phyloP scores from a whole-genome alignment of 2,113 vertebrate genomes.

The Dipodomys stephensi region DNA sequence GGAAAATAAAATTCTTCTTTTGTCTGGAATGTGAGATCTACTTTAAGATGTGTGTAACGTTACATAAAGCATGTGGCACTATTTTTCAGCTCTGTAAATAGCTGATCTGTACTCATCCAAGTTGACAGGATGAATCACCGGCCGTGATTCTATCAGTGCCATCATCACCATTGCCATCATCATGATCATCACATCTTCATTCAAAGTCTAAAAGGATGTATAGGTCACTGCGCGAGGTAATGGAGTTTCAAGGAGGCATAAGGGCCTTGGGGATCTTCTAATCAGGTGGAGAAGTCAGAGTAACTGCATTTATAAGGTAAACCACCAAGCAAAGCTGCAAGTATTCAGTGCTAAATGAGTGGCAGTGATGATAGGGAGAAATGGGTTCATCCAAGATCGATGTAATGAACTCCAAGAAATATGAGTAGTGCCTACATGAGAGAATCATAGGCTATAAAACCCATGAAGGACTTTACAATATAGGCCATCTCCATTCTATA shows the following conservation, averaged over 20 bases:
- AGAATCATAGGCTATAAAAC: conserved; percentile 31
- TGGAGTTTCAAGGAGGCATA: conserved; percentile 69
- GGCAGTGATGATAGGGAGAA: conserved; percentile 50
- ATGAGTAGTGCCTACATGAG: not conserved
- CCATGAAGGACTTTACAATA: not conserved
- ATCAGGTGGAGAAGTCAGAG: conserved; percentile 60
- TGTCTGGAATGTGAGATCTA: conserved; percentile 7
- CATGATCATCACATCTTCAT: conserved; percentile 42
- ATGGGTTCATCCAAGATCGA: not conserved
- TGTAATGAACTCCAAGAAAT: conserved; percentile 41
- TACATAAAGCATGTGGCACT: conserved; percentile 36
- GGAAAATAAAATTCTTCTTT: conserved; percentile 47
- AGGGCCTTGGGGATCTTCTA: conserved; percentile 70
- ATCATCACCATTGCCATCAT: not conserved
- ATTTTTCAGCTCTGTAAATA: conserved; percentile 58
- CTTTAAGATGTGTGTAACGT: conserved; percentile 56
- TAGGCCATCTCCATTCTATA: not conserved
- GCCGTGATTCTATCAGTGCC: not conserved
- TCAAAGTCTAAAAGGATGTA: conserved; percentile 48
- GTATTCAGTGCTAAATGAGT: conserved; percentile 62
- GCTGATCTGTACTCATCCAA: conserved; percentile 52
- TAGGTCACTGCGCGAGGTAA: conserved; percentile 51
- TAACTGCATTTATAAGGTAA: conserved; percentile 69
- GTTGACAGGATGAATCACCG: conserved; percentile 49
- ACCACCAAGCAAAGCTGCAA: conserved; percentile 49